Evolutionary conservation across 2,888 invertebrate genomes (phyloP), one percentile per base, ranked within the genome.

Genomic region (Dasypolia templi): DNA sequence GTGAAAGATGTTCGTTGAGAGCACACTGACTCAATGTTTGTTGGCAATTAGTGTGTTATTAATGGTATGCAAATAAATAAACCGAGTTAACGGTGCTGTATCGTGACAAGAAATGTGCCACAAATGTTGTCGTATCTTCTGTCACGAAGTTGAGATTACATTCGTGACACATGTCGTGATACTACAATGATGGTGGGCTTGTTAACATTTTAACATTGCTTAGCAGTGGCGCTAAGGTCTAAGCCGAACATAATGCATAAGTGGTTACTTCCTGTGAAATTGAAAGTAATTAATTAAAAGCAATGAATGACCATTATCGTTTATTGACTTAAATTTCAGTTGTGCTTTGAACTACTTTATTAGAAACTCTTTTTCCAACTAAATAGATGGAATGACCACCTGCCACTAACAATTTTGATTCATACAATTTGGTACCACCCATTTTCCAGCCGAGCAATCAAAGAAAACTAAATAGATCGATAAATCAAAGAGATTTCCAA

Each of bases 41-140:
- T 72, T 46, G 53, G 65, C 81, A 84, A 84, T 86, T 86, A 86
- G 74, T 81, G 77, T 83, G 82, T 79, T 59, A 75, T 81, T 81
- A 82, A 81, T 67, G 29, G 63, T 73, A 69, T 64, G 76, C 59
- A 75, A 80, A 78, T 84, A 77, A 84, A 77, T 53, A 72, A 75
- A 79, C 74, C 77, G 79, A 75, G 71, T 79, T 74, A 71, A 72
- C 75, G 59, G 44, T 44, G 46, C 32, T 44, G 56, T 65, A 42
- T 61, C 64, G 51, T 56, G 72, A 61, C 29, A 78, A 61, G 39
- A 58, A 35, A 56, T 32, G 35, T 67, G 51, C n/a, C 51, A 58
- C 32, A 61, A 51, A 39, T 78, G 51, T 67, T 63, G 32, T 58
- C 26, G 39, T 49, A 5, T 26, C 7, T 22, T 39, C 17, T 17